These are phyloP conservation scores for Orussus abietinus DNA, from an alignment of 1,140 invertebrate species.

Conservation along the genomic window DNA sequence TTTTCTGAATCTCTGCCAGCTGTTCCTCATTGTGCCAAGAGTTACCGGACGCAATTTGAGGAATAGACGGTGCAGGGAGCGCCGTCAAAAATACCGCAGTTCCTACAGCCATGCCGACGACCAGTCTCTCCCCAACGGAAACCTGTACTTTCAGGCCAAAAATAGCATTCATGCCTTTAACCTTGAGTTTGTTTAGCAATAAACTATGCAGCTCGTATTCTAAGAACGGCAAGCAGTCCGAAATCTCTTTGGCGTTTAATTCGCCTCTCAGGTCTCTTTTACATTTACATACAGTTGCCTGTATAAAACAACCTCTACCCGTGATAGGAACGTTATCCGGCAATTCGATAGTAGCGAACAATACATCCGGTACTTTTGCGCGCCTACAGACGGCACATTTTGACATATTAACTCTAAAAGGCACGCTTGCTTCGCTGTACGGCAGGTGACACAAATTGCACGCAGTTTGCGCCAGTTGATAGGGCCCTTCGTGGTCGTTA, in stretches of 20 bases:
- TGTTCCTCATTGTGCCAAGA: conserved; percentile 62
- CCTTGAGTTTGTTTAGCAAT: conserved; percentile 84
- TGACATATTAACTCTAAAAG: conserved; percentile 65
- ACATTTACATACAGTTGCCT: conserved; percentile 73
- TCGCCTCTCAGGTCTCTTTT: conserved; percentile 80
- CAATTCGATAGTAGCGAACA: conserved; percentile 85
- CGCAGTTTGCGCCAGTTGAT: conserved; percentile 18
- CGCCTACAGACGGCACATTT: conserved; percentile 59
- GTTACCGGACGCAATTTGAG: conserved; percentile 64
- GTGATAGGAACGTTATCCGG: conserved; percentile 69
- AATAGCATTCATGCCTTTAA: conserved; percentile 91
- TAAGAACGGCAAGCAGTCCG: conserved; percentile 87
- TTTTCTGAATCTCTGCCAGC: conserved; percentile 62
- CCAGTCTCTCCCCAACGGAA: conserved; percentile 80
- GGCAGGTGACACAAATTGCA: conserved; percentile 74
- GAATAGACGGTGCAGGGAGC: conserved; percentile 67
- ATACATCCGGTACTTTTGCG: conserved; percentile 83
- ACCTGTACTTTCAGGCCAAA: conserved; percentile 82
- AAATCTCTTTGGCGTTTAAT: conserved; percentile 89
- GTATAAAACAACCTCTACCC: conserved; percentile 72
- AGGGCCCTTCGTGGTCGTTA: conserved; percentile 36
- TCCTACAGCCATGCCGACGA: conserved; percentile 84
- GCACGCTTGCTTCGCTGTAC: conserved; percentile 67
- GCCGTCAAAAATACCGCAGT: conserved; percentile 76
- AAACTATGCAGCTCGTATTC: conserved; percentile 94